These are phyloP conservation scores for Pristionchus maxplancki DNA, from an alignment of 2,888 invertebrate species.

Conservation along the genomic window DNA sequence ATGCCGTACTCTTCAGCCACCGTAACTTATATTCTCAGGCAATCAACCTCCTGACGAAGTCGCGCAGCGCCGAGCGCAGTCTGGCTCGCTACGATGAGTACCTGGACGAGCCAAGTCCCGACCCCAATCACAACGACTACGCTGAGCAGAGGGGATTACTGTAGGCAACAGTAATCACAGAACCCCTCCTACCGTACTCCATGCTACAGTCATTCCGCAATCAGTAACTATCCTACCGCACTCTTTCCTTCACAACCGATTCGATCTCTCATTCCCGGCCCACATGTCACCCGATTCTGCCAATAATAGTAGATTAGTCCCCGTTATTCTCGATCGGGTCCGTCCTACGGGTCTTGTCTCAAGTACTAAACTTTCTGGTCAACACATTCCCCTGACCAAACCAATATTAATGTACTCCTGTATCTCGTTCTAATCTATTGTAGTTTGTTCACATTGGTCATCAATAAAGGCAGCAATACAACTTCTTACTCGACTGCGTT, in stretches of 20 bases:
- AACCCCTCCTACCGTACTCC: neutral
- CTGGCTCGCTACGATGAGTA: conserved; percentile 24
- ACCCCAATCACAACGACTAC: neutral
- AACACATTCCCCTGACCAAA: neutral
- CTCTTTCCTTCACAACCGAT: neutral
- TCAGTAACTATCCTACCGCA: neutral
- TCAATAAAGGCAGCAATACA: too few species aligned
- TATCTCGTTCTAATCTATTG: neutral
- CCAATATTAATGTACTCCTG: neutral
- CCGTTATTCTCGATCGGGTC: neutral
- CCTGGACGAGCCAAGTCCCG: neutral
- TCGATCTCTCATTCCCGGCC: neutral
- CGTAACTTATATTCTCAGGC: neutral
- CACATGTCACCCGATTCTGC: conserved; percentile 10
- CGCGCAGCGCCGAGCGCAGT: too few species aligned
- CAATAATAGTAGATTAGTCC: neutral
- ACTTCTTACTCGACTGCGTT: too few species aligned
- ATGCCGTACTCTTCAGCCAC: neutral
- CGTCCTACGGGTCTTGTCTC: neutral
- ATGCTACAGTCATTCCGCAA: neutral
- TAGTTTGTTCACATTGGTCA: too few species aligned
- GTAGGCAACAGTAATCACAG: neutral
- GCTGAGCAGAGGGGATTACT: neutral
- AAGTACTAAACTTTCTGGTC: neutral
- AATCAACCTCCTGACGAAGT: neutral